Percentiles rank a stretch among this genome's conserved stretches.
Conservation (phyloP, 1,140 invertebrate genomes). For the Heterodera schachtii region DNA sequence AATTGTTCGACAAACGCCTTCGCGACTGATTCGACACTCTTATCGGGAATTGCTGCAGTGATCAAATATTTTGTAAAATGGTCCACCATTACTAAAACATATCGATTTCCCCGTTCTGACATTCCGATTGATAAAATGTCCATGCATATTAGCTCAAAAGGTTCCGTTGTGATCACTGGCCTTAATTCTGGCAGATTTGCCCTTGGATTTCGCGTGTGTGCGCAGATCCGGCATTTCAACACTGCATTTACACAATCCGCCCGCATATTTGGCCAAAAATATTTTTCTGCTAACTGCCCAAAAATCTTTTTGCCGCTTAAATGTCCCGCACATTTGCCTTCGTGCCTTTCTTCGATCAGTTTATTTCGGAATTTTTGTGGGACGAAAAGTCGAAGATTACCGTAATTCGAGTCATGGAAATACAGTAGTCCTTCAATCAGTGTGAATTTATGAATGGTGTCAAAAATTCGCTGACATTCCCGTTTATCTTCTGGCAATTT, state of each 20-base stretch:
- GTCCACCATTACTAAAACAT: not conserved
- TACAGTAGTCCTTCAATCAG: not conserved
- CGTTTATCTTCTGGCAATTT: no score
- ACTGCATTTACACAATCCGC: constrained; percentile 1
- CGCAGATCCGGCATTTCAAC: not conserved
- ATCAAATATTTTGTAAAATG: no score
- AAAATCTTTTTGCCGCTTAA: constrained; percentile 12
- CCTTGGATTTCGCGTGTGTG: not conserved
- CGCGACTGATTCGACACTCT: no score
- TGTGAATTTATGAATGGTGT: not conserved
- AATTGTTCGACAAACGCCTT: no score
- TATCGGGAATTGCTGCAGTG: no score
- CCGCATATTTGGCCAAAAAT: constrained; percentile 24
- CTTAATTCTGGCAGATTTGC: not conserved
- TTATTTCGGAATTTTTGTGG: constrained; percentile 14
- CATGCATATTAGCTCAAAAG: constrained; percentile 1
- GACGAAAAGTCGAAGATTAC: constrained; percentile 16
- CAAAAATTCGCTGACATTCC: no score
- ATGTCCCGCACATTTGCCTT: constrained; percentile 22
- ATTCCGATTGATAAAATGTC: no score
- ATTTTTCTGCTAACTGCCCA: not conserved
- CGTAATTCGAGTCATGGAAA: not conserved
- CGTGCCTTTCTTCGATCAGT: constrained; percentile 25
- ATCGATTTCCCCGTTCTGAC: no score
- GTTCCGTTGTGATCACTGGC: not conserved